Evolutionary conservation across 2,113 vertebrate species (phyloP).

Genomic region (Elephantulus edwardii): DNA sequence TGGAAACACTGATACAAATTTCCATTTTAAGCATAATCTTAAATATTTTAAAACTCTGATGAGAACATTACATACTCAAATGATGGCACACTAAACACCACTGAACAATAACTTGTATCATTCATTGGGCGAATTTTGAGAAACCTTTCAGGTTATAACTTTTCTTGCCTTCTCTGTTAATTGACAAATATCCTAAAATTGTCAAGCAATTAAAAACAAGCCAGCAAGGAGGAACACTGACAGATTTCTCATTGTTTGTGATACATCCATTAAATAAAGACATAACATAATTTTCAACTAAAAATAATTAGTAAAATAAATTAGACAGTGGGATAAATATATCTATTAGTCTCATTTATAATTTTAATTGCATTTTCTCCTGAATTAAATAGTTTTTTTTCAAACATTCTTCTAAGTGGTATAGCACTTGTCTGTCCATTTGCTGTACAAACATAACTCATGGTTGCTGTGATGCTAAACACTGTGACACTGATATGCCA

Average conservation of each 20-base stretch:
- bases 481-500: too few species aligned
- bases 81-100: background rate
- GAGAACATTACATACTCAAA: background rate
- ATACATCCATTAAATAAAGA: background rate
- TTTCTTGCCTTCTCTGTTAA: background rate
- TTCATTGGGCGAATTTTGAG: background rate
- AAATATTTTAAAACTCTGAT: conserved; percentile 32
- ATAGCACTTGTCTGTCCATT: too few species aligned
- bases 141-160: conserved; percentile 1
- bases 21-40: conserved; percentile 6
- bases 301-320: conserved; percentile 36
- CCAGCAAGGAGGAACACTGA: background rate
- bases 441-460: too few species aligned
- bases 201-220: conserved; percentile 17
- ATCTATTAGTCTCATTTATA: conserved; percentile 8
- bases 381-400: too few species aligned
- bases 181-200: background rate
- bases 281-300: conserved; percentile 16
- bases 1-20: conserved; percentile 7
- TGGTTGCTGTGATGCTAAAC: too few species aligned
- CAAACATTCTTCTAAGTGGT: too few species aligned
- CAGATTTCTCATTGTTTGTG: background rate
- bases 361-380: background rate
- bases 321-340: background rate
- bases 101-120: background rate